Evolutionary conservation across 2,888 invertebrate species (phyloP), one percentile per base, ranked within the genome.

Genomic region (Chymomyza fuscimana): DNA sequence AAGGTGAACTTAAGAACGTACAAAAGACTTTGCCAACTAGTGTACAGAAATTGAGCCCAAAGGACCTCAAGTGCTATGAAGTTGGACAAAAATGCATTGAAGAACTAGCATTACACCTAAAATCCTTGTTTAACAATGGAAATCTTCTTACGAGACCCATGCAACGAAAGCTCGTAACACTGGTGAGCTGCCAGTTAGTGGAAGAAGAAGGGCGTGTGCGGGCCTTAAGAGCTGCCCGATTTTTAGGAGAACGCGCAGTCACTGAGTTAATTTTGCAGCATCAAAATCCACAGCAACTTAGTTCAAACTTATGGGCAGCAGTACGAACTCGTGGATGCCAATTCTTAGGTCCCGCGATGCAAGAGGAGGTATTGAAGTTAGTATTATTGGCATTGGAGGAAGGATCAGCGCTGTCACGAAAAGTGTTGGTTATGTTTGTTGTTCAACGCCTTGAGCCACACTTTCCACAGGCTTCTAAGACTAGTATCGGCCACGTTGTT

Each of bases 301-400:
- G 94, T 70, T 97, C 98, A 7, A 98, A 98, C 92, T 93, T 99
- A 58, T 99, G 99, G 99, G 98, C 98, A 56, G 98, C 99, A 32
- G 98, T 99, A 10, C 93, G 99, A 60, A 97, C 98, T 0, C 94
- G 99, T 69, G 99, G 99, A 63, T 99, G 99, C 90, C 99, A 99
- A 92, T 99, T 99, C 93, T 94, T 99, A 40, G 99, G 99, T 7
- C 99, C 99, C 80, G 99, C 98, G 29, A 99, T 99, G 99, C 99
- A 99, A 93, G 99, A 99, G 91, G 99, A 99, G 92, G 99, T 99
- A 65, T 93, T 99, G 50, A 97, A 97, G 90, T 93, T 99, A 78
- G 98, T 99, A 59, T 93, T 99, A 54, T 92, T 99, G 74, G 98
- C 99, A 0, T 92, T 99, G 63, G 98, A 98, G 91, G 98, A 99